Base-by-base conservation (phyloP, 2,888 invertebrate genomes). In the Sarcophaga variegata region DNA sequence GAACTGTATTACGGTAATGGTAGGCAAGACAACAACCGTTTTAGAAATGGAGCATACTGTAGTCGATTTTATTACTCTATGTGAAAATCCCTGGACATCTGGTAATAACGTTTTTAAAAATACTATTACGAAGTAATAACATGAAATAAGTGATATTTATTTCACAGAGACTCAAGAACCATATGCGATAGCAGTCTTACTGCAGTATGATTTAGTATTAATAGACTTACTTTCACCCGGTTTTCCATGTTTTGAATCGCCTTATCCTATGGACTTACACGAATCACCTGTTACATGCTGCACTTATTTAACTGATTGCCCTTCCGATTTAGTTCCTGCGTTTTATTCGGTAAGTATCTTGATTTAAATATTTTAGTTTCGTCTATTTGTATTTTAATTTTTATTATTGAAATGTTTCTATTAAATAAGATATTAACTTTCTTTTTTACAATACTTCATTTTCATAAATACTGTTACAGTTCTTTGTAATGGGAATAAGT, bases 21-120 rank as follows among this genome's bases (percentile, higher is more conserved):
- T 97, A 94, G 98, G 98, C 90, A 99, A 98, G 95, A 97, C 97
- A 90, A 99, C 98, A 89, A 99, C 99, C 49, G 99, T 99, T 88
- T 95, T 99, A 91, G 99, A 99, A 95, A 99, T 99, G 99, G 99
- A 99, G 93, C 98, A 99, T 94, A 97, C 97, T 92, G 98, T 99
- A 88, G 96, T 99, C 88, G 99, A 99, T 95, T 99, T 99, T 94
- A 96, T 99, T 92, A 97, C 98, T 84, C 95, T 99, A 83, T 98
- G 98, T 94, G 98, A 98, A 94, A 98, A 97, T 90, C 99, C 99
- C 27, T 99, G 97, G 95, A 95, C 96, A 88, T 88, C 89, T 78
- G 89, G 89, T 89, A 88, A 87, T 69, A 70, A 47, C 2, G 67
- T 25, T 59, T 64, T 8, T 70, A 70, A n/a, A 70, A 45, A 14